Base-by-base conservation (phyloP, 2,888 invertebrate genomes). In the Thelaira solivaga region DNA sequence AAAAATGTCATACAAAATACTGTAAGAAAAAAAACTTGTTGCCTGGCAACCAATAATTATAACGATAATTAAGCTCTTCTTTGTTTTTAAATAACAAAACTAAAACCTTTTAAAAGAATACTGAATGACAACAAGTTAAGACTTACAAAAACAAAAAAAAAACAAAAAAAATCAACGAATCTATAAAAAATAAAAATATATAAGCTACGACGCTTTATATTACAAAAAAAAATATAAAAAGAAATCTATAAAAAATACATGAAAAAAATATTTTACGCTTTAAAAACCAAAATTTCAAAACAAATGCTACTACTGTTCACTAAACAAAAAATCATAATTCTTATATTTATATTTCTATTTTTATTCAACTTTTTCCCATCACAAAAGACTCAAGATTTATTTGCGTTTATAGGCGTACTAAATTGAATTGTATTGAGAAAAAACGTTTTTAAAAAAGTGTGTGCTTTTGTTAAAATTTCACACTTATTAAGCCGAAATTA, bases 81-180 rank as follows among this genome's bases (percentile, higher is more conserved):
- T 45, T 41, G 51, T 65, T 73, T 74, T 34, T 51, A 13, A 51
- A 24, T 29, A n/a, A 41, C 31, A 68, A 39, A 31, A 43, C 36
- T 55, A 59, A 59, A 34, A 39, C 34, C 10, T 53, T 10, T 39
- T 55, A 47, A 18, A 47, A 53, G 53, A 5, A 20, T 22, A 68
- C 49, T 69, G 51, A 57, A 62, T 75, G 68, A 74, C 69, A 69
- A 65, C 74, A 75, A 78, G 69, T 65, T 71, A 78, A 78, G 69
- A 78, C 78, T 74, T 73, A 62, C 68, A 73, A 71, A 24, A 43
- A 16, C 13, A 43, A 69, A 43, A 64, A 53, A 71, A 69, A 55
- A 69, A 34, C 57, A 31, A 34, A n/a, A 47, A 53, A 68, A 51
- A 24, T 59, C 34, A 65, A 61, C 43, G 45, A 55, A 47, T 64